Percentiles rank a stretch among this genome's conserved stretches.
phyloP scores from a whole-genome alignment of 2,113 vertebrate genomes.

The Crocuta crocuta region DNA sequence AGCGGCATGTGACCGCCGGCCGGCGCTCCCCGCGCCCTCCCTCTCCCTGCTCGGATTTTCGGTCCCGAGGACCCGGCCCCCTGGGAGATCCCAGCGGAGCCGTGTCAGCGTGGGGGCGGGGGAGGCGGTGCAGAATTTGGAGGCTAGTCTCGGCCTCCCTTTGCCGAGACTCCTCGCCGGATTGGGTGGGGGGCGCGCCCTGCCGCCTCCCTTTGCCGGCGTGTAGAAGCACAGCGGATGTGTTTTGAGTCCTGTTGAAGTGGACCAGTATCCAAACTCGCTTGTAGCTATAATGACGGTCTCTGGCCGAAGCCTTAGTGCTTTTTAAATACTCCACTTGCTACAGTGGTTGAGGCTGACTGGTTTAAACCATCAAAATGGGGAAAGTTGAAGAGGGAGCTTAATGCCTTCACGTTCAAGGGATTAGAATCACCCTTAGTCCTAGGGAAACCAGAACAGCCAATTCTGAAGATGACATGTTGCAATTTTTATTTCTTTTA shows the following conservation, averaged over 20 bases:
- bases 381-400: not conserved
- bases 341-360: not conserved
- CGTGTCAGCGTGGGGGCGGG: not conserved
- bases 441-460: not conserved
- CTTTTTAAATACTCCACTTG: not conserved
- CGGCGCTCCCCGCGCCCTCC: not conserved
- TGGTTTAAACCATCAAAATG: not conserved
- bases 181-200: not conserved
- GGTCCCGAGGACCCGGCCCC: not conserved
- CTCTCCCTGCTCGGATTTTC: not conserved
- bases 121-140: not conserved
- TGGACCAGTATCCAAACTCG: not conserved
- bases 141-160: not conserved
- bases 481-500: conserved; percentile 55
- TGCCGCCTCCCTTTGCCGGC: not conserved
- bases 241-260: conserved; percentile 27
- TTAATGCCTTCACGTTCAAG: not conserved
- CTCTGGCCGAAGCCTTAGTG: not conserved
- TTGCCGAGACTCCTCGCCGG: not conserved
- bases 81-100: not conserved
- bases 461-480: conserved; percentile 14
- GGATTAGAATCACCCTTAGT: not conserved
- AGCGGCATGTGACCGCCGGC: conserved; percentile 61
- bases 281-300: not conserved
- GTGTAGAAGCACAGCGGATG: not conserved